Evolutionary conservation across 2,113 vertebrate species (phyloP).

Genomic region (Chloropsis hardwickii): DNA sequence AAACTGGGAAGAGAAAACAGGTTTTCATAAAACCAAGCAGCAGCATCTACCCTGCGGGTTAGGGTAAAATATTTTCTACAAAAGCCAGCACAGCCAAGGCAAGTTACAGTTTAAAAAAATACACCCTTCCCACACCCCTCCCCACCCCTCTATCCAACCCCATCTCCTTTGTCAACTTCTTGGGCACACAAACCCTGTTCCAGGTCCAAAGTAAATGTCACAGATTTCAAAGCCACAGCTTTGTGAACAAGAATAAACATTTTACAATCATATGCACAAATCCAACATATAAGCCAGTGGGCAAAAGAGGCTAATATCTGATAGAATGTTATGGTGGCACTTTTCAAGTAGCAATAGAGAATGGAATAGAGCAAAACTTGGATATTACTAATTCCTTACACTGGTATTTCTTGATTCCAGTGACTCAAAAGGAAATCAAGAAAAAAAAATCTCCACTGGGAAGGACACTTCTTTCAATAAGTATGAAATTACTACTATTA

Average conservation of each 20-base stretch:
- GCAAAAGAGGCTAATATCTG: neutral
- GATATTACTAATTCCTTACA: neutral
- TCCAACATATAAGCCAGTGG: neutral
- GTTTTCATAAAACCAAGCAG: neutral
- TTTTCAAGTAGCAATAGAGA: neutral
- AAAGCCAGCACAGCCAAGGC: neutral
- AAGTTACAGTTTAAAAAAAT: neutral
- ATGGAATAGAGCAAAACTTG: neutral
- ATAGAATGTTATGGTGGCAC: neutral
- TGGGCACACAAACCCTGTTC: neutral
- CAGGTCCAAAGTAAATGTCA: neutral
- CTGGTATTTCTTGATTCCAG: neutral
- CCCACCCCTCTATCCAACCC: no score
- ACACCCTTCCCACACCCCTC: accelerated
- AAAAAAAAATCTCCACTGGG: neutral
- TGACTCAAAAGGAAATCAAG: neutral
- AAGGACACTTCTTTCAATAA: neutral
- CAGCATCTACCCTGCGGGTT: neutral
- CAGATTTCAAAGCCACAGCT: neutral
- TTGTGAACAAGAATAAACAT: neutral
- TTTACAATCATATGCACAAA: neutral
- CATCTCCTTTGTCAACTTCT: neutral
- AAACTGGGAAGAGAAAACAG: neutral
- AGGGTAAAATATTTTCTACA: neutral
- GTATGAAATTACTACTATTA: neutral